Evolutionary conservation across 2,113 vertebrate species (phyloP), one percentile per base, ranked within the genome.

Genomic region (Catagonus wagneri): DNA sequence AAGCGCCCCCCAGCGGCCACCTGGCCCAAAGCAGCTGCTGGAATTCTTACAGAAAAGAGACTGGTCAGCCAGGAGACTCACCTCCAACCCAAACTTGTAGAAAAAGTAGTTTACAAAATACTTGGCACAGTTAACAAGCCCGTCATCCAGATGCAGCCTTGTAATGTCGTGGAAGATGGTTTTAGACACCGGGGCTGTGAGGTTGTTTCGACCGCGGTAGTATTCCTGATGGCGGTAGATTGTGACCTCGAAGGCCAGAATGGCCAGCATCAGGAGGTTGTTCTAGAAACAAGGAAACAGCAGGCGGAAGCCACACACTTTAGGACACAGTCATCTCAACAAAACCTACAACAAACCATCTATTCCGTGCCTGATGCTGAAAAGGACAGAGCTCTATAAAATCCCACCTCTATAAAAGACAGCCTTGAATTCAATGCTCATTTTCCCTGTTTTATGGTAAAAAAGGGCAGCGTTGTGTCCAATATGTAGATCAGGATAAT

Each of bases 51-150:
- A 56, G 29, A 71, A 81, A 90, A 44, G 11, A 89, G 54, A 29
- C 11, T 29, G 0, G 0, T 3, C 7, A 81, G n/a, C 19, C 34
- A 60, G 19, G 56, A 80, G 90, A 91, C 97, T 98, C 98, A 99
- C 99, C 99, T 99, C 99, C 76, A 99, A 98, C 68, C 99, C 99
- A 98, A 99, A 99, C 96, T 99, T 99, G 98, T 99, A 99, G 98
- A 99, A 99, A 98, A 99, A 99, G 98, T 99, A 99, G 98, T 99
- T 99, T 98, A 99, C 98, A 97, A 99, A 99, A 97, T 99, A 99
- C 97, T 99, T 99, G 98, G 99, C 98, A 98, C 99, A 99, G 97
- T 98, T 99, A 92, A 99, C 17, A 83, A 99, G 98, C 93, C 99
- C 99, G 32, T 99, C 98, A 97, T 99, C 99, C 93, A 99, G 98